Base-by-base conservation (phyloP, 1,140 invertebrate genomes). In the Drosophila auraria region DNA sequence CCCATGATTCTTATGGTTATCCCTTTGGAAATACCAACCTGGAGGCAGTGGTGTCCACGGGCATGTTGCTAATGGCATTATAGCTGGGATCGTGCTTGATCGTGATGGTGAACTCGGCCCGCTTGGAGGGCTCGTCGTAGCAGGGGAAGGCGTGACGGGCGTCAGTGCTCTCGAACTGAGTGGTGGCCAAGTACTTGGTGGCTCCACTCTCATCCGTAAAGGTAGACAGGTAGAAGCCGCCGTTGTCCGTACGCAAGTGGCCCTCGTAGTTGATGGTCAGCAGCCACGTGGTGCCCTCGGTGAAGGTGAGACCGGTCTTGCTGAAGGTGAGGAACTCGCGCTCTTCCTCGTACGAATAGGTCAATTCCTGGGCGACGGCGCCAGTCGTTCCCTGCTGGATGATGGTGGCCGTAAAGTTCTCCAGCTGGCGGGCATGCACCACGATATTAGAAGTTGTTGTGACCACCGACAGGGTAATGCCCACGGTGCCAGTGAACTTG, bases 141-240 rank as follows among this genome's bases (percentile, higher is more conserved):
- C 97, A 98, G 0, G 98, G 97, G 87, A 98, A 98, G 1, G 96
- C 97, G 65, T 95, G 94, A 8, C 97, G 94, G 2, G 97, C 97
- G 91, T 96, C 95, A 0, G 95, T 97, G 1, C 96, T 95, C 86
- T 98, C 95, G 82, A 98, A 96, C 91, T 98, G 97, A 0, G 97
- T 97, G 3, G 95, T 96, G 11, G 95, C 95, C 40, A 97, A 89
- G 83, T 95, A 96, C 63, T 96, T 97, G 33, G 44, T 77, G 5
- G 76, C 89, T 12, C 94, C 94, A 14, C 84, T 58, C 0, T 82
- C 79, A 44, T 95, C 93, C 4, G 93, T 93, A 80, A 97, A 98
- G n/a, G 94, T 95, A 83, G 96, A 97, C 40, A 95, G 94, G 83
- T 98, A 98, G 91, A 98, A 98, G 44, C 97, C 97, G 47, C 94